Evolutionary conservation across 2,888 invertebrate species (phyloP), one percentile per base, ranked within the genome.

Genomic region (Venusia cambrica): DNA sequence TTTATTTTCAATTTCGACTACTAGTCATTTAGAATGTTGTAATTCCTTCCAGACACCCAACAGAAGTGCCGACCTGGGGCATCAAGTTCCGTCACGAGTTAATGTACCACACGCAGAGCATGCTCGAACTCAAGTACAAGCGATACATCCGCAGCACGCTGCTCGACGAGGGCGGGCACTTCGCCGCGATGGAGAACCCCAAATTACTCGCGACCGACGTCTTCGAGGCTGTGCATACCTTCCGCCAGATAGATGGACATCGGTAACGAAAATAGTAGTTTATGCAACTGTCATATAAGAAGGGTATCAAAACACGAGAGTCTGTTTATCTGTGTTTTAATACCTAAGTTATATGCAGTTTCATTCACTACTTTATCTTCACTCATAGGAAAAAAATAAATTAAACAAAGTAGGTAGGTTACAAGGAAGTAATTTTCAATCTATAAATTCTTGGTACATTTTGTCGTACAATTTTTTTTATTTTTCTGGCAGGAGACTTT

Each of bases 151-250:
- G 92, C 25, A 90, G 90, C 53, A 92, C 89, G 38, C 32, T 92
- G 20, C 85, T 92, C 14, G 79, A 89, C 0, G 81, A 89, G 2
- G 96, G 95, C 1, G 97, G 97, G 0, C 97, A 97, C 68, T 98
- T 97, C 70, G 93, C 93, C 0, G 95, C 96, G 0, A 81, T 96
- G 34, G 95, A 97, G 67, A 87, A 90, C 40, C 96, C 97, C 0
- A 72, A 89, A 18, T 53, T 92, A 0, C 57, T 97, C 11, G 91
- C 93, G 2, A 75, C 89, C 0, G 95, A 97, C 61, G 72, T 97
- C 4, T 90, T 90, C 58, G 62, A 73, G 1, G 92, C 92, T 32
- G 88, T 92, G 0, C 60, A 73, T 1, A 87, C 87, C 1, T 88
- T 89, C 44, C 65, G 59, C 30, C 49, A 67, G 13, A 83, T 76